Conservation (phyloP, 2,797 vertebrate genomes). For the Oreochromis grahami region DNA sequence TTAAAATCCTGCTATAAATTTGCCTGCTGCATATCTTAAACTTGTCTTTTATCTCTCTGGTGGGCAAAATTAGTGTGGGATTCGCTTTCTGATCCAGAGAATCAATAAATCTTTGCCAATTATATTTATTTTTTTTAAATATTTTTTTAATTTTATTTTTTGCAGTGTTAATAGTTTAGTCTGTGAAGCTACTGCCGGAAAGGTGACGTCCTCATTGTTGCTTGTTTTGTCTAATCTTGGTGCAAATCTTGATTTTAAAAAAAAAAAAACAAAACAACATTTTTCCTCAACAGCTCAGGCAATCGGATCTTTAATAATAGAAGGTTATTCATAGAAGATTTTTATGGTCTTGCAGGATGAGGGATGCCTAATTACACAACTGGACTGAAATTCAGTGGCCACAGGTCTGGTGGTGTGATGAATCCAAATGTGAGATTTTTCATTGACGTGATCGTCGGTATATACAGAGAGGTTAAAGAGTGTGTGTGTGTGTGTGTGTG, state of each 20-base stretch:
- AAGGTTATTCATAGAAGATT: not conserved
- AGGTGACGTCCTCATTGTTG: not conserved
- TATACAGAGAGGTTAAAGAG: not conserved
- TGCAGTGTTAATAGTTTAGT: not conserved
- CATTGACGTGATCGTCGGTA: not conserved
- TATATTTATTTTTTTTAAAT: accelerated
- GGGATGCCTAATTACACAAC: not conserved
- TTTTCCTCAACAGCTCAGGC: not conserved
- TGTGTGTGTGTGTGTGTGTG: not conserved
- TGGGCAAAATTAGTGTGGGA: not conserved
- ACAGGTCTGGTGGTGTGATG: not conserved
- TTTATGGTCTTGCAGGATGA: not conserved
- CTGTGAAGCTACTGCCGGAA: not conserved
- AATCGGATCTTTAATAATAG: not conserved
- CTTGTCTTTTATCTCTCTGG: not conserved
- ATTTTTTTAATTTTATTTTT: not conserved
- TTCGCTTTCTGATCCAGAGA: not conserved
- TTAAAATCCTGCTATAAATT: not conserved
- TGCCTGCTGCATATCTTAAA: not conserved
- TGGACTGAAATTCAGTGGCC: not conserved
- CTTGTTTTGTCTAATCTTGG: not conserved
- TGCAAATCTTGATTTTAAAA: not conserved
- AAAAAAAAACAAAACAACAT: accelerated
- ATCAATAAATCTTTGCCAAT: not conserved
- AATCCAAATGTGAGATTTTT: not conserved